Evolutionary conservation across 2,797 vertebrate genomes (phyloP).

Genomic region (Eulemur mongoz): DNA sequence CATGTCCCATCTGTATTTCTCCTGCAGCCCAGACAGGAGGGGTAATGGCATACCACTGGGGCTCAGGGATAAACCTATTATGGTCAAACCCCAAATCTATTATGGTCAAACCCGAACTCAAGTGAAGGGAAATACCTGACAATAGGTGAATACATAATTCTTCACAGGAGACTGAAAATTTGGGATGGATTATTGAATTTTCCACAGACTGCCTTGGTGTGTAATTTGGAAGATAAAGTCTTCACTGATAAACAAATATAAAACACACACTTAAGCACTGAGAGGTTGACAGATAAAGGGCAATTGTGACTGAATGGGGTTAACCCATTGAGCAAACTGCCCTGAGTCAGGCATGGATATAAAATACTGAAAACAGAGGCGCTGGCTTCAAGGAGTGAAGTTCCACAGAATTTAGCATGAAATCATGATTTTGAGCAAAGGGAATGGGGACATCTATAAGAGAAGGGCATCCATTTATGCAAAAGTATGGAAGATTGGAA

Average conservation of each 20-base stretch:
- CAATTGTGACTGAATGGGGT: background rate
- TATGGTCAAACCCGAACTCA: background rate
- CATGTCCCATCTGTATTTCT: background rate
- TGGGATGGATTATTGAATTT: background rate
- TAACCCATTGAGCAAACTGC: background rate
- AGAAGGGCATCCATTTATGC: background rate
- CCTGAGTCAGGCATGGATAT: background rate
- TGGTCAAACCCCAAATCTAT: too few relatives aligned
- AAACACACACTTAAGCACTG: background rate
- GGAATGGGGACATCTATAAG: background rate
- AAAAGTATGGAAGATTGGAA: background rate
- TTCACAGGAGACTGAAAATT: background rate
- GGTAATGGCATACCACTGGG: rapidly evolving
- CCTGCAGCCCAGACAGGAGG: background rate
- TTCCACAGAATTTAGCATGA: background rate
- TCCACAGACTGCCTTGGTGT: background rate
- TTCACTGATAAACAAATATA: too few relatives aligned
- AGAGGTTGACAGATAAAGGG: background rate
- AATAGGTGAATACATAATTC: too few relatives aligned
- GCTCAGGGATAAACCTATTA: background rate
- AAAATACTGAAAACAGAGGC: background rate
- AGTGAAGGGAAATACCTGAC: too few relatives aligned
- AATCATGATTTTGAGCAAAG: background rate
- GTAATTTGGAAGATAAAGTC: background rate
- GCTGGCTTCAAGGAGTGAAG: background rate